Conservation (phyloP, 2,113 vertebrate genomes). For the Lontra canadensis region DNA sequence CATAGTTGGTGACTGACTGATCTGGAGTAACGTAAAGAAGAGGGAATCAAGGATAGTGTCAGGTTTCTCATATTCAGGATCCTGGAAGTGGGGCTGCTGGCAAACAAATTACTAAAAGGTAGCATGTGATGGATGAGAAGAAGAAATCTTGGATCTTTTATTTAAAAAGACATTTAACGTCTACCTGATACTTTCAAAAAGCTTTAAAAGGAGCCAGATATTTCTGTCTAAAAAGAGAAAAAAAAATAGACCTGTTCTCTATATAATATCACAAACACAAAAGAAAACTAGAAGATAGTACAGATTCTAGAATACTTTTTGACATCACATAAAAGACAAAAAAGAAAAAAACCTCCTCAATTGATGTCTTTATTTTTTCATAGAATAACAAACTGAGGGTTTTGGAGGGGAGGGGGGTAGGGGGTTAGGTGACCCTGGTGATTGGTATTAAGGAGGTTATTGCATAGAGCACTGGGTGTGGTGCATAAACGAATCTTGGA, state of each 20-base stretch:
- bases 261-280: background rate
- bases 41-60: background rate
- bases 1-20: background rate
- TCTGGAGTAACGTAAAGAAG: background rate
- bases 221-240: background rate
- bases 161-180: background rate
- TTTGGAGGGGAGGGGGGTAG: too few species aligned
- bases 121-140: background rate
- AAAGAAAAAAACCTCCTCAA: background rate
- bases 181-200: background rate
- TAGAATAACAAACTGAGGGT: background rate
- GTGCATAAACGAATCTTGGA: too few species aligned
- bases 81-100: background rate
- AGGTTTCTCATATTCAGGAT: background rate
- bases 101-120: background rate
- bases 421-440: too few species aligned
- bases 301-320: conserved; percentile 10
- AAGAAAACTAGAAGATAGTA: conserved; percentile 44
- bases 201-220: conserved; percentile 22
- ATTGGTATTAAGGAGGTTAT: too few species aligned
- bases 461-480: too few species aligned
- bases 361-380: conserved; percentile 7
- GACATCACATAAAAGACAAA: background rate
- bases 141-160: background rate
- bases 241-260: background rate